Percentiles rank a stretch among this genome's conserved stretches.
phyloP scores from a whole-genome alignment of 2,113 vertebrate species.

The Balaenoptera acutorostrata region DNA sequence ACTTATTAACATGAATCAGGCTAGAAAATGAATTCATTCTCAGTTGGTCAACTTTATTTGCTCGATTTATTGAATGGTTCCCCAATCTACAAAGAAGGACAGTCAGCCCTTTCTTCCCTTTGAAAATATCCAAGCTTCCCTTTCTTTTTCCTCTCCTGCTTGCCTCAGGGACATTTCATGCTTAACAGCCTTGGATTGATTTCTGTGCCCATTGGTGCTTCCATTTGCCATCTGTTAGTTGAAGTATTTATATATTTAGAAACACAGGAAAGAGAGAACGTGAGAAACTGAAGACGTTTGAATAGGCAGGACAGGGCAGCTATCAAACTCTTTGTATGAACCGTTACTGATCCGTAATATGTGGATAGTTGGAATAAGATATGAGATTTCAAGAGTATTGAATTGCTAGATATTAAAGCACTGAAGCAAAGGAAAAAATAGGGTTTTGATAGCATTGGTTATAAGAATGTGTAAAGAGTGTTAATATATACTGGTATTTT shows the following conservation, averaged over 20 bases:
- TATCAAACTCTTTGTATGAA: background rate
- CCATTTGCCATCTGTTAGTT: conserved; percentile 62
- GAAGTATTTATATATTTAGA: conserved; percentile 29
- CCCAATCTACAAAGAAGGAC: background rate
- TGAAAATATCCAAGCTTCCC: background rate
- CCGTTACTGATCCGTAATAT: background rate
- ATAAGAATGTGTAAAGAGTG: background rate
- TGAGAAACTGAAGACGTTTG: background rate
- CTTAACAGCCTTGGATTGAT: conserved; percentile 54
- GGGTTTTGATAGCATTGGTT: background rate
- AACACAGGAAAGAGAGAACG: background rate
- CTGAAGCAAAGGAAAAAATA: background rate
- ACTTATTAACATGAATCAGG: background rate
- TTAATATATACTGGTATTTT: background rate
- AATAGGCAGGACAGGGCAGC: background rate
- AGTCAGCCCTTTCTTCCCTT: background rate
- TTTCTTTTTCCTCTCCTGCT: conserved; percentile 10
- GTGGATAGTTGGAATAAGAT: background rate
- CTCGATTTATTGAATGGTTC: background rate
- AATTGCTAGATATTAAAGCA: background rate
- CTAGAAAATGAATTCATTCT: conserved; percentile 27
- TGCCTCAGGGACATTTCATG: conserved; percentile 33
- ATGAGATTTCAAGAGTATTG: background rate
- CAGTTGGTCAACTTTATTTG: background rate
- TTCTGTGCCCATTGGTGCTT: conserved; percentile 52